A percentile compares a stretch with the other conserved stretches of the same genome.
phyloP scores from a whole-genome alignment of 2,888 invertebrate genomes.

The Muscina levida region DNA sequence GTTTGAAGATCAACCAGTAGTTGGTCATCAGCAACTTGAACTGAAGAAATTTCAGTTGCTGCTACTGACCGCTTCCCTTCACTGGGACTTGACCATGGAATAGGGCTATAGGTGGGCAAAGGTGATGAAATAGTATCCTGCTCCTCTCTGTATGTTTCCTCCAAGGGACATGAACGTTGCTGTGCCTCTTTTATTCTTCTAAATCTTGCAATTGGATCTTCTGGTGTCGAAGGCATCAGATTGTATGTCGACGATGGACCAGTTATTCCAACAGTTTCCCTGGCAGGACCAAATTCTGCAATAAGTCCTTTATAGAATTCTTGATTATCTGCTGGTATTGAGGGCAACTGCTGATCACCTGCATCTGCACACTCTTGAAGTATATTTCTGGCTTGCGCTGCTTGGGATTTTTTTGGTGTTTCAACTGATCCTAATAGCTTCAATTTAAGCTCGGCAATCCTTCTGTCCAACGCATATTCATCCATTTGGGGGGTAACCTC shows the following conservation, averaged over 20 bases:
- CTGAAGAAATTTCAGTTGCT: not conserved
- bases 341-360: not conserved
- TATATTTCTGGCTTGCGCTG: not conserved
- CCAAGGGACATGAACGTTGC: not conserved
- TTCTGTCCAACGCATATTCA: not conserved
- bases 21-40: not conserved
- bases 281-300: not conserved
- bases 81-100: constrained; percentile 38
- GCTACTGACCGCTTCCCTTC: not conserved
- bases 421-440: not conserved
- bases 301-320: not conserved
- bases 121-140: not conserved
- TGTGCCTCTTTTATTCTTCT: constrained; percentile 41
- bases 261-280: not conserved
- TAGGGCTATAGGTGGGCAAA: constrained; percentile 11
- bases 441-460: not conserved
- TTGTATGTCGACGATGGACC: not conserved
- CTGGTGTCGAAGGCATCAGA: constrained; percentile 42
- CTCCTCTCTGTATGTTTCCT: not conserved
- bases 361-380: not conserved
- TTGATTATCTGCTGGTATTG: not conserved
- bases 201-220: constrained; percentile 36
- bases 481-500: no score
- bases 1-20: constrained; percentile 30
- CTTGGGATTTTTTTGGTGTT: not conserved